Percentiles rank a stretch among this genome's conserved stretches.
These are phyloP conservation scores for Amazona vittata DNA, from an alignment of 2,113 vertebrate species.

Conservation along the genomic window DNA sequence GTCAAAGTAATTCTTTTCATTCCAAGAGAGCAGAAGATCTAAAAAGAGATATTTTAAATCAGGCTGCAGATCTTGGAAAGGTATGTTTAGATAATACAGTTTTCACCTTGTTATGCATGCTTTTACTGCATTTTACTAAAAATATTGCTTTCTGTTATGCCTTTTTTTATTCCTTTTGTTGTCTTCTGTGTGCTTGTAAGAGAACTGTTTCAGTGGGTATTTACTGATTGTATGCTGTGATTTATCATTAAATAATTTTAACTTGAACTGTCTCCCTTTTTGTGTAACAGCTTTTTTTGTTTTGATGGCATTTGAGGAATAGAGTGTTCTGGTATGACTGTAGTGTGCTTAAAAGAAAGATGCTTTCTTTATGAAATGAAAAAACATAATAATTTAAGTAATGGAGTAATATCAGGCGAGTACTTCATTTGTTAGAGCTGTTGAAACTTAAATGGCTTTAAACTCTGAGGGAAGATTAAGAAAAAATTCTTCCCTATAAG, in stretches of 20 bases:
- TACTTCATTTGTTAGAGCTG: not conserved
- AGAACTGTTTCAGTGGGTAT: not conserved
- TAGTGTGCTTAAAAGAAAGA: not conserved
- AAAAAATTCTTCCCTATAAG: not conserved
- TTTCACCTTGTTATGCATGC: not conserved
- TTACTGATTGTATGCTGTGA: not conserved
- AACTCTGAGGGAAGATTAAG: not conserved
- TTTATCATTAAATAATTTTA: not conserved
- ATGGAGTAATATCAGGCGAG: not conserved
- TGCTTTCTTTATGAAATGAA: not conserved
- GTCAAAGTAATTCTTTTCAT: conserved; percentile 93
- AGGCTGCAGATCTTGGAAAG: conserved; percentile 80
- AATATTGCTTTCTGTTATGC: not conserved
- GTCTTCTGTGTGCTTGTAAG: not conserved
- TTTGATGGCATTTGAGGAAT: not conserved
- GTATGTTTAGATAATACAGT: conserved; percentile 70
- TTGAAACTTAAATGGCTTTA: not conserved
- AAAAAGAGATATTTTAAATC: conserved; percentile 81
- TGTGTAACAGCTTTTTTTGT: not conserved
- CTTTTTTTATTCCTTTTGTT: not conserved
- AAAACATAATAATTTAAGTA: not conserved
- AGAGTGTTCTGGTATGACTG: not conserved
- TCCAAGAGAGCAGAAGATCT: conserved; percentile 83
- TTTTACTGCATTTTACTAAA: not conserved
- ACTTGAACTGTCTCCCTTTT: not conserved